Evolutionary conservation across 2,113 vertebrate species (phyloP), one percentile per base, ranked within the genome.

Genomic region (Herpetotheres cachinnans): DNA sequence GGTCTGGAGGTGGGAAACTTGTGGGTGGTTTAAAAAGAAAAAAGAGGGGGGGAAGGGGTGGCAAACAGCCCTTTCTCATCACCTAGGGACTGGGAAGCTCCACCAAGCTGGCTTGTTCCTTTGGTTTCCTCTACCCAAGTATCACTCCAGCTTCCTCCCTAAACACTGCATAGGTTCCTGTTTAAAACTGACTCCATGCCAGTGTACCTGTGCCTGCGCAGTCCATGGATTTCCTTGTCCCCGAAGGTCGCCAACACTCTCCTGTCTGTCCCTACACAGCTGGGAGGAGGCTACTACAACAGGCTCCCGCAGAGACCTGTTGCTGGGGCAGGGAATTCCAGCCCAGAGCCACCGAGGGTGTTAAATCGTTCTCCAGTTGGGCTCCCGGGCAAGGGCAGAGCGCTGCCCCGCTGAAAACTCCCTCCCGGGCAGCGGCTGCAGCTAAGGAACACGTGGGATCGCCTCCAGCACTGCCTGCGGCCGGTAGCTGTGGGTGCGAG

Each of bases 241-340:
- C 11, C 0, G 0, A 0, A 13, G 18, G 40, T 74, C 21, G 22
- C 63, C 49, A 16, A 8, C 27, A 11, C 34, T 56, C 29, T 46
- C 19, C 49, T 10, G 0, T 44, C 59, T 74, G 46, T 72, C 36
- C 72, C 55, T 78, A 1, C 69, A 34, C 8, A 67, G 46, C 10
- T 34, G 55, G 32, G 42, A 67, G n/a, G 52, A 82, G 32, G 67
- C 49, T 52, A 6, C 62, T 49, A 0, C 8, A 59, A 4, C 81
- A 42, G 26, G 52, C 38, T 88, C 11, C 61, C 0, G 6, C 42
- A 29, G 56, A 49, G 34, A 21, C 0, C 0, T 0, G 1, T 17
- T 82, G 65, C 61, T 50, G 32, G 26, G 61, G 38, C 52, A 65
- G 27, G 47, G 47, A 84, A 25, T 82, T 80, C 20, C 58, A 46